phyloP scores from a whole-genome alignment of 2,888 invertebrate genomes.

The Odontomyia ornata region DNA sequence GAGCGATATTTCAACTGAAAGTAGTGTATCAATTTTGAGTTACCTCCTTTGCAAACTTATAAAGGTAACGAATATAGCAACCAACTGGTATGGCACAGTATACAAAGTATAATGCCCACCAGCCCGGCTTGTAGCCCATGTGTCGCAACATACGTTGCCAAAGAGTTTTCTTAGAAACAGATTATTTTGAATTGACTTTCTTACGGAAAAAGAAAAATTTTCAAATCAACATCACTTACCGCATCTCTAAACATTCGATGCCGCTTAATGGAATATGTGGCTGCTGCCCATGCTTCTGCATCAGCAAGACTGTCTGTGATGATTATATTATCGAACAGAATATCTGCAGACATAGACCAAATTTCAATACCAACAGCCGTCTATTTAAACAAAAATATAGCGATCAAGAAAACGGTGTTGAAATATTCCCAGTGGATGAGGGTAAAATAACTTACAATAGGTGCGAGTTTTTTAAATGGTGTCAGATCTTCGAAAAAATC shows the following conservation, averaged over 20 bases:
- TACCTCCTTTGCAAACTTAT: slow-evolving; percentile 74
- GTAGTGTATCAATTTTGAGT: background rate
- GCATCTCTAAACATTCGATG: slow-evolving; percentile 81
- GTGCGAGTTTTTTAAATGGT: slow-evolving; percentile 84
- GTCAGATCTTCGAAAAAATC: slow-evolving; percentile 89
- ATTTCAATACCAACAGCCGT: slow-evolving; percentile 94
- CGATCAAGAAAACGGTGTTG: background rate
- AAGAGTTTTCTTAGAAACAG: slow-evolving; percentile 67
- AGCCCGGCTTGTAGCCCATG: slow-evolving; percentile 81
- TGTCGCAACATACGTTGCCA: slow-evolving; percentile 79
- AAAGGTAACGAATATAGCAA: slow-evolving; percentile 75
- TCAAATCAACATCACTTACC: slow-evolving; percentile 69
- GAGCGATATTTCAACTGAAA: too few relatives aligned
- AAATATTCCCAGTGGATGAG: background rate
- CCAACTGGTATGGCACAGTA: slow-evolving; percentile 79
- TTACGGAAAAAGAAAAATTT: background rate
- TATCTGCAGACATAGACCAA: slow-evolving; percentile 97
- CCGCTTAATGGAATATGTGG: slow-evolving; percentile 85
- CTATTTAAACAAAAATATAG: slow-evolving; percentile 65
- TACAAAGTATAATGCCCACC: slow-evolving; percentile 81
- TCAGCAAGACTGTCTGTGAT: slow-evolving; percentile 83
- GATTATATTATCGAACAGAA: slow-evolving; percentile 95
- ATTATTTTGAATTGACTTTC: slow-evolving; percentile 52
- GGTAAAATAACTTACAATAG: slow-evolving; percentile 77
- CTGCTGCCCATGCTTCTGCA: slow-evolving; percentile 82